Evolutionary conservation across 2,797 vertebrate genomes (phyloP), one percentile per base, ranked within the genome.

Genomic region (Notolabrus celidotus): DNA sequence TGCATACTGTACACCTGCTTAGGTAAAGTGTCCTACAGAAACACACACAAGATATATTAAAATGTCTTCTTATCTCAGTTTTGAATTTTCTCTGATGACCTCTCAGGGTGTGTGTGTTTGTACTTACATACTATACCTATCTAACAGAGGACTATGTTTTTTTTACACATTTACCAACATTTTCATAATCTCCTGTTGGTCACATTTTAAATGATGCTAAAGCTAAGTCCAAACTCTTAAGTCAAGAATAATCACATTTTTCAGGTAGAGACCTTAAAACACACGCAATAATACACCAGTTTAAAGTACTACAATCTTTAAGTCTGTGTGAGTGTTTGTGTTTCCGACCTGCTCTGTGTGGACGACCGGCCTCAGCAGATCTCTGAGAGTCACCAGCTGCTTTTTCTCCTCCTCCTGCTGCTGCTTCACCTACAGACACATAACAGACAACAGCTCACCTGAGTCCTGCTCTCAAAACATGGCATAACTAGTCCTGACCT

Each of bases 1-100:
- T 96, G 94, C 95, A 95, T 94, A 56, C 85, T 95, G 90, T 95
- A 95, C 17, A 90, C 88, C 78, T 93, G 94, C 73, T 94, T 95
- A 42, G 88, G 93, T 47, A 94, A 59, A 22, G 91, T 88, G 65
- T 95, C 94, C 96, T 96, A 71, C 25, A 68, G 3, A 51, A 58
- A 61, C 47, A 71, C 39, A 78, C 42, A 72, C 36, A 67, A 67
- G 46, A 69, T 10, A 45, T 45, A 39, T 45, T 4, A 20, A 12
- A 20, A 4, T 17, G 3, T 20, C n/a, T 41, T 7, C 16, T 7
- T 1, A n/a, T 41, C 1, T 0, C 39, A n/a, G 6, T n/a, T 17
- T n/a, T 38, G 12, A 38, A 12, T 10, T 12, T 38, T 10, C 34
- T 10, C 12, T 10, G 3, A 34, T 36, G 36, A 15, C 10, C 4